Percentiles rank a stretch among this genome's conserved stretches.
Evolutionary conservation across 2,888 invertebrate species (phyloP).

Genomic region (Eilema sororculum): DNA sequence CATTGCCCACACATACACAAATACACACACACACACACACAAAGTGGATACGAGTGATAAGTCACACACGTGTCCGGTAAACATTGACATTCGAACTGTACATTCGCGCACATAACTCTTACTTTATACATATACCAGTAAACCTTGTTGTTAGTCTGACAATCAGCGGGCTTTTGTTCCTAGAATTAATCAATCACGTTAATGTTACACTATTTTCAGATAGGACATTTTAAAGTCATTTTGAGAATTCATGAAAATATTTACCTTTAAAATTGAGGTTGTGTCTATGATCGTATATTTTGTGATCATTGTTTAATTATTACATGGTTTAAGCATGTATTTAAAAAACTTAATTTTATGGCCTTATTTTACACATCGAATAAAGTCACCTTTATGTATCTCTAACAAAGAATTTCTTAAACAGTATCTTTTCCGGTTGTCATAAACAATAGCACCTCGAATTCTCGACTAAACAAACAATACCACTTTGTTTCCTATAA

Average conservation of each 20-base stretch:
- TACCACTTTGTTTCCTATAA: constrained; percentile 32
- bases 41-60: constrained; percentile 35
- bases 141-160: constrained; percentile 4
- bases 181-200: not conserved
- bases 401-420: constrained; percentile 3
- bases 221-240: not conserved
- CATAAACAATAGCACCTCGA: constrained; percentile 7
- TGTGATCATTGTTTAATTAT: not conserved
- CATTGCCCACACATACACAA: not conserved
- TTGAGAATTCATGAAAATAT: too few relatives aligned
- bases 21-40: not conserved
- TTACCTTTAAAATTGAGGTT: too few relatives aligned
- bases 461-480: constrained; percentile 3
- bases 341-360: not conserved
- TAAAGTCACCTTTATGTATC: not conserved
- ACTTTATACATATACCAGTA: not conserved
- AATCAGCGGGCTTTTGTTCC: not conserved
- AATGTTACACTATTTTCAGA: not conserved
- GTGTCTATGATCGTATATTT: not conserved
- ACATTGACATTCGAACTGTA: constrained; percentile 59
- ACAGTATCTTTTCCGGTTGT: constrained; percentile 12
- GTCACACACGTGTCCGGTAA: constrained; percentile 55
- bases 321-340: not conserved
- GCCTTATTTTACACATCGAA: not conserved
- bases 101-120: constrained; percentile 26